These are phyloP conservation scores for Synanthedon tipuliformis DNA, from an alignment of 2,888 invertebrate species.

Conservation along the genomic window DNA sequence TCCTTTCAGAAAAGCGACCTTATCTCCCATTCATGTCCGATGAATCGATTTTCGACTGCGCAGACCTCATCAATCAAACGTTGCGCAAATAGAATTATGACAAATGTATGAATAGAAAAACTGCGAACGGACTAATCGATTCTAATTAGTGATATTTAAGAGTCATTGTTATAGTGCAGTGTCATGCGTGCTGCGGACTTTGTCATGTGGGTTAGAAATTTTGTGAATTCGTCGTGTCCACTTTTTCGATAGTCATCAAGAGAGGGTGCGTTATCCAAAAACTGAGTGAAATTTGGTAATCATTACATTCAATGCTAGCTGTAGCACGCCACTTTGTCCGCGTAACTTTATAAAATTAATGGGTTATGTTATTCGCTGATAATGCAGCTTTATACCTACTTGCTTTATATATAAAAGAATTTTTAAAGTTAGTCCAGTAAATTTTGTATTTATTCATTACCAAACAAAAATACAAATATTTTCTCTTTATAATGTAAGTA, in stretches of 20 bases:
- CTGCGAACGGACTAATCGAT: slow-evolving; percentile 60
- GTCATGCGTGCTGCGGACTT: slow-evolving; percentile 33
- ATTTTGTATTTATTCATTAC: too few species aligned
- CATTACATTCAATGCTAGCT: too few species aligned
- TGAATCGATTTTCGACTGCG: slow-evolving; percentile 26
- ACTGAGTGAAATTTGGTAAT: too few species aligned
- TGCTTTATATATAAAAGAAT: too few species aligned
- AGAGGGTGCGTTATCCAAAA: not conserved
- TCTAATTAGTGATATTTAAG: slow-evolving; percentile 62
- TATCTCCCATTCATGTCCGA: slow-evolving; percentile 36
- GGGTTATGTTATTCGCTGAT: too few species aligned
- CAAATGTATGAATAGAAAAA: slow-evolving; percentile 39
- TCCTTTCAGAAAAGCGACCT: slow-evolving; percentile 43
- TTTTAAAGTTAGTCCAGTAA: too few species aligned
- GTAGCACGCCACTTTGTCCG: too few species aligned
- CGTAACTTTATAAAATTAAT: too few species aligned
- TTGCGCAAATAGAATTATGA: slow-evolving; percentile 51
- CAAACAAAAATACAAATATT: too few species aligned
- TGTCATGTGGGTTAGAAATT: slow-evolving; percentile 22
- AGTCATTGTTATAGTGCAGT: slow-evolving; percentile 50
- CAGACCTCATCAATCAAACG: slow-evolving; percentile 50
- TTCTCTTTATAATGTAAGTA: too few species aligned
- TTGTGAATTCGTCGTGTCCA: not conserved
- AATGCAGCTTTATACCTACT: too few species aligned
- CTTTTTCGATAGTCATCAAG: not conserved